Evolutionary conservation across 2,888 invertebrate species (phyloP), one percentile per base, ranked within the genome.

Genomic region (Dryomyza anilis): DNA sequence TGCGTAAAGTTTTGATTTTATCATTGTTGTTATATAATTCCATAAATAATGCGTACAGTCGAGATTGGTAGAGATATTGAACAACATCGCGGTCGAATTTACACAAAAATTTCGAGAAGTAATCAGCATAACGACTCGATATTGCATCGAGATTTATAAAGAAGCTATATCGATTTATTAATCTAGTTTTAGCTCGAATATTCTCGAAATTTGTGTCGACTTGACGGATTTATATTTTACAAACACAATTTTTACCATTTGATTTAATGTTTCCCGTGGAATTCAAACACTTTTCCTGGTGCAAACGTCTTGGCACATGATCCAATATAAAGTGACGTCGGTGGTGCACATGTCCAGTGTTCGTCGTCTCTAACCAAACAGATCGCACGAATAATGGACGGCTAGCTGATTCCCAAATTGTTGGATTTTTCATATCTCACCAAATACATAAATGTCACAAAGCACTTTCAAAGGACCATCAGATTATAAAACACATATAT

Each of bases 351-450:
- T 74, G 74, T 5, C 77, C 74, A 72, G 88, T 87, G 21, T 90
- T 90, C 76, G 90, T 87, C 23, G 75, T 68, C 66, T 81, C 79
- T 65, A 89, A 87, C 93, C 93, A 93, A 60, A 88, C 86, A 52
- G 88, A 87, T 74, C 85, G 85, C 69, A 88, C 84, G 80, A 87
- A 87, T 80, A 88, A 83, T 76, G 88, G 88, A 69, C 86, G 84
- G 80, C 86, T 86, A 68, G 88, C 87, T 71, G 88, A 85, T 78
- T 88, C 87, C 88, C 88, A 88, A 78, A 87, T 86, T 73, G 85
- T 85, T 36, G 74, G 61, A 66, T 73, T 74, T 69, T 70, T 74
- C 88, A 88, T 87, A 63, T 19, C 61, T 29, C 19, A 10, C 6
- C 39, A 12, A 56, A 36, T 33, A 39, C 39, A 56, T 23, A 30